Percentiles rank a stretch among this genome's conserved stretches.
phyloP scores from a whole-genome alignment of 2,797 vertebrate species.

The Galagoides demidoff region DNA sequence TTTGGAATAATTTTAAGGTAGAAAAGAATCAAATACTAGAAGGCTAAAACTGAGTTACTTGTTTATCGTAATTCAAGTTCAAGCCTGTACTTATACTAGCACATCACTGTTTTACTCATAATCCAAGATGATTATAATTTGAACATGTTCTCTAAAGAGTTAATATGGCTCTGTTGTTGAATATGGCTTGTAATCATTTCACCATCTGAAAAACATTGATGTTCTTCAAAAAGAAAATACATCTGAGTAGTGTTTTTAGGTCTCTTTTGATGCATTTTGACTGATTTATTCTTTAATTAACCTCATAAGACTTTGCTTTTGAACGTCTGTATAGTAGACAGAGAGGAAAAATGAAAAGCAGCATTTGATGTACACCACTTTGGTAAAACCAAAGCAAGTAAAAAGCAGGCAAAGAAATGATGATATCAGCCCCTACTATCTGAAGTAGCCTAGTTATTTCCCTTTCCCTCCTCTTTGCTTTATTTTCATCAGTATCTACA shows the following conservation, averaged over 20 bases:
- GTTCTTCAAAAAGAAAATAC: conserved; percentile 70
- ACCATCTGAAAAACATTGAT: conserved; percentile 50
- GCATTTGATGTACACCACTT: conserved; percentile 57
- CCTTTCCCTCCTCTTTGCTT: conserved; percentile 63
- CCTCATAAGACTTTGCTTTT: conserved; percentile 72
- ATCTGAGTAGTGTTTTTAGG: conserved; percentile 47
- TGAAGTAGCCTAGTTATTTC: conserved; percentile 72
- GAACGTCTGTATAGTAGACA: conserved; percentile 47
- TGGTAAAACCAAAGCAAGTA: conserved; percentile 62
- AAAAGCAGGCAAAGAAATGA: conserved; percentile 61
- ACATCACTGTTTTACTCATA: background rate
- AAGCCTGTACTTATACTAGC: background rate
- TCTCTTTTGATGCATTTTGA: conserved; percentile 71
- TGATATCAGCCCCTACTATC: conserved; percentile 67
- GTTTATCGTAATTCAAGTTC: conserved; percentile 14
- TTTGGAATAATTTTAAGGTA: conserved; percentile 28
- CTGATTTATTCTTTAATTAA: conserved; percentile 80
- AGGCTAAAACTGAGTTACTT: background rate
- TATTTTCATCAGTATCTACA: conserved; percentile 77
- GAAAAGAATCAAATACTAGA: background rate
- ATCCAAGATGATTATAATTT: conserved; percentile 23
- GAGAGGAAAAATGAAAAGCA: conserved; percentile 61
- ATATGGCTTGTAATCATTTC: conserved; percentile 56
- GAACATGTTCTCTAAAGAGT: background rate
- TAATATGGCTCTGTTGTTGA: conserved; percentile 28